Conservation (phyloP, 2,113 vertebrate genomes). For the Corythoichthys haematopterus region DNA sequence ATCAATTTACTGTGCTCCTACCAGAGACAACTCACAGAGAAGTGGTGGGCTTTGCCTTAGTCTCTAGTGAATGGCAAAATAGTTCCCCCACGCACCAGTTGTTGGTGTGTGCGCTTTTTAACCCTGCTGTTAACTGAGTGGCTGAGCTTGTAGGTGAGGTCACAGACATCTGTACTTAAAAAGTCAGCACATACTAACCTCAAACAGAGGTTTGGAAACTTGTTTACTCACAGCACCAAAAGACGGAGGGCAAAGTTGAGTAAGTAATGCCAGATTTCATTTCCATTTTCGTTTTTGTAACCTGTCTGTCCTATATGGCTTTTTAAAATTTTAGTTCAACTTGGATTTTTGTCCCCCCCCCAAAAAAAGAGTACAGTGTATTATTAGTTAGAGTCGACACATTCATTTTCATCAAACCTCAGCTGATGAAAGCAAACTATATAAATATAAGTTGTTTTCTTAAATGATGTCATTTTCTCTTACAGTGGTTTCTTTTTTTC, state of each 20-base stretch:
- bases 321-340: neutral
- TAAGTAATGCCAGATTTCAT: conserved; percentile 26
- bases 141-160: conserved; percentile 55
- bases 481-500: neutral
- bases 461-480: neutral
- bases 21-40: conserved; percentile 18
- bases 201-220: conserved; percentile 39
- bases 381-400: neutral
- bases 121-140: conserved; percentile 46
- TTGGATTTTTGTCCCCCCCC: neutral
- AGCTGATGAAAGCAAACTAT: neutral
- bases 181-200: conserved; percentile 33
- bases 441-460: neutral
- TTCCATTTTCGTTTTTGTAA: neutral
- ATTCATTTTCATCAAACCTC: neutral
- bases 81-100: conserved; percentile 6
- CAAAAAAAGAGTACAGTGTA: too few species aligned
- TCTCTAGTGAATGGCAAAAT: conserved; percentile 11
- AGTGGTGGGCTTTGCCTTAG: conserved; percentile 11
- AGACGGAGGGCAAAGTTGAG: conserved; percentile 31
- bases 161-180: conserved; percentile 54
- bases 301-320: neutral
- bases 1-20: conserved; percentile 26
- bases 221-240: conserved; percentile 26
- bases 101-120: conserved; percentile 8